These are phyloP conservation scores for Helicoverpa assulta DNA, from an alignment of 2,888 invertebrate genomes.

Conservation along the genomic window DNA sequence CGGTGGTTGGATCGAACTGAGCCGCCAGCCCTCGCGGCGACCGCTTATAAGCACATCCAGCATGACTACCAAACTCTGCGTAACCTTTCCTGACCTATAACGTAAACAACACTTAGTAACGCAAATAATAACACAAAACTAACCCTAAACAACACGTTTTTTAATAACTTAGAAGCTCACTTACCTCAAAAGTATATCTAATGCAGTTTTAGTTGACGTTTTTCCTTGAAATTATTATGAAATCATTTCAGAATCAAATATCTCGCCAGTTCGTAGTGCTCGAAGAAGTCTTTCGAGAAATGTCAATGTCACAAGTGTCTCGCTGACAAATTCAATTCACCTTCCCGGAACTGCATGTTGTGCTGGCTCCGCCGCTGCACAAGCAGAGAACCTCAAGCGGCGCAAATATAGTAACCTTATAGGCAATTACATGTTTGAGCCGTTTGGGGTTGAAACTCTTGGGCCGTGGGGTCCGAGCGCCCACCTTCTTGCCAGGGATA, in stretches of 20 bases:
- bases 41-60: conserved; percentile 82
- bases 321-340: conserved; percentile 26
- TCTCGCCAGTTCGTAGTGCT: conserved; percentile 5
- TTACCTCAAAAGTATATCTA: conserved; percentile 23
- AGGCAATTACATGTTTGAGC: too few species aligned
- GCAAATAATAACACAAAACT: conserved; percentile 32
- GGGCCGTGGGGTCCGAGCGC: too few species aligned
- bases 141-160: neutral
- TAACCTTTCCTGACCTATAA: conserved; percentile 71
- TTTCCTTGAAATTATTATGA: conserved; percentile 47
- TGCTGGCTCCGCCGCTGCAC: too few species aligned
- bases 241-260: conserved; percentile 45
- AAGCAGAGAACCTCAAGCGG: too few species aligned
- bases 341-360: too few species aligned
- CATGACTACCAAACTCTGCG: conserved; percentile 77
- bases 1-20: conserved; percentile 86
- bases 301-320: conserved; percentile 16
- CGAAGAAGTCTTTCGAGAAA: conserved; percentile 1
- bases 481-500: too few species aligned
- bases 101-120: conserved; percentile 62
- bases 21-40: conserved; percentile 73
- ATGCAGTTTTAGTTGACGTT: conserved; percentile 12
- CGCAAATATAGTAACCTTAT: too few species aligned
- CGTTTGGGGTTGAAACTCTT: too few species aligned
- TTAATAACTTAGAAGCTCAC: neutral